Conservation (phyloP, 2,113 vertebrate species). For the Scalopus aquaticus region DNA sequence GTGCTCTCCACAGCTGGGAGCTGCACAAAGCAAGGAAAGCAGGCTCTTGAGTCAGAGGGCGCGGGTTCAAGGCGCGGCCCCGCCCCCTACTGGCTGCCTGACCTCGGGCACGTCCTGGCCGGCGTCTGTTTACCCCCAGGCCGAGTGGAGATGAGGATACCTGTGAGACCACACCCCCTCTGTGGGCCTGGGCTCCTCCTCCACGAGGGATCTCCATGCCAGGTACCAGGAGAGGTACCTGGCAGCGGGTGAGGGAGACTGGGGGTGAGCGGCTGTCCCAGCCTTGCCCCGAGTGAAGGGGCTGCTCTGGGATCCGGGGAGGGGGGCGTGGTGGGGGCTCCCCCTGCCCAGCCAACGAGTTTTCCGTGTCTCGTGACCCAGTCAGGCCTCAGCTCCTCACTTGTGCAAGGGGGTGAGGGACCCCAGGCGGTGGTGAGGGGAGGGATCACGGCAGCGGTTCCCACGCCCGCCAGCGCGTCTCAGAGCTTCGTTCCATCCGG, state of each 20-base stretch:
- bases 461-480: too few species aligned
- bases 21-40: neutral
- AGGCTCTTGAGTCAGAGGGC: neutral
- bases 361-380: accelerated
- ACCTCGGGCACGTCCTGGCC: neutral
- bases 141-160: accelerated
- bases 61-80: neutral
- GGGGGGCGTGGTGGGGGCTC: neutral
- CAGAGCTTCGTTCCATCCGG: too few species aligned
- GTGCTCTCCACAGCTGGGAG: neutral
- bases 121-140: neutral
- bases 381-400: neutral
- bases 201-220: accelerated
- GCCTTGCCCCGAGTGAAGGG: too few species aligned
- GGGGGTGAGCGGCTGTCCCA: too few species aligned
- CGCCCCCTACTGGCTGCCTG: neutral
- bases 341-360: neutral
- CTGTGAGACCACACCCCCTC: too few species aligned
- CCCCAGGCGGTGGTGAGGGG: neutral
- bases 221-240: too few species aligned
- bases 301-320: neutral
- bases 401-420: too few species aligned
- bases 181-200: too few species aligned
- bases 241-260: too few species aligned
- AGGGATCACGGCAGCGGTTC: too few species aligned